Base-by-base conservation (phyloP, 2,888 invertebrate genomes). In the Xanthorhoe designata region DNA sequence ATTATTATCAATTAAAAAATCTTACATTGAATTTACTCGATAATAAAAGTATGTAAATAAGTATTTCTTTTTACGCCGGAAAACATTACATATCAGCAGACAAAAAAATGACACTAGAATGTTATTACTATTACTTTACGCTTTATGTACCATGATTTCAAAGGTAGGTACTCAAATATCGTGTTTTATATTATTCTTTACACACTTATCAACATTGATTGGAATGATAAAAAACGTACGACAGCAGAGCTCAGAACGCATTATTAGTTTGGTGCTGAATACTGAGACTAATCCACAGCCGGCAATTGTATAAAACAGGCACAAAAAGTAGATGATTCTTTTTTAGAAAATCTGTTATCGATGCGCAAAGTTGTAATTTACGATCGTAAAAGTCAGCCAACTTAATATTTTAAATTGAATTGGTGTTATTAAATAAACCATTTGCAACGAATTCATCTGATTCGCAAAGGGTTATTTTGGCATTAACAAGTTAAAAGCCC, bases 291-390 rank as follows among this genome's bases (percentile, higher is more conserved):
- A 38, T 42, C 38, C 10, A 42, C 3, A 42, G 38, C 7, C 24
- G 24, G 38, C 13, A 42, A 13, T 42, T 42, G 13, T 2, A 42
- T 42, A 13, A 35, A 42, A 13, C 4, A 42, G 38, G 38, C 38
- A 42, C 38, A 42, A 42, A 42, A 42, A 42, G 3, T 32, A 32
- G 32, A 13, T 42, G 38, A 42, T 13, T 42, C 13, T 13, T 42
- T n/a, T 42, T 7, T 7, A 13, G 13, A 42, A 42, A 13, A 42
- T 42, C 38, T 0, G 18, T 51, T 67, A 49, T 35, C 7, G 56
- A 52, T 53, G 62, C 15, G 13, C 17, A 57, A 38, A 53, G 29
- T 47, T 63, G 64, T 55, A 62, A 70, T 70, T 70, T 56, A 64
- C 47, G 9, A 61, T 49, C 57, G 51, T 67, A 62, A 63, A 63